Percentiles rank a stretch among this genome's conserved stretches.
These are phyloP conservation scores for Dromius quadrimaculatus DNA, from an alignment of 2,888 invertebrate species.

Conservation along the genomic window DNA sequence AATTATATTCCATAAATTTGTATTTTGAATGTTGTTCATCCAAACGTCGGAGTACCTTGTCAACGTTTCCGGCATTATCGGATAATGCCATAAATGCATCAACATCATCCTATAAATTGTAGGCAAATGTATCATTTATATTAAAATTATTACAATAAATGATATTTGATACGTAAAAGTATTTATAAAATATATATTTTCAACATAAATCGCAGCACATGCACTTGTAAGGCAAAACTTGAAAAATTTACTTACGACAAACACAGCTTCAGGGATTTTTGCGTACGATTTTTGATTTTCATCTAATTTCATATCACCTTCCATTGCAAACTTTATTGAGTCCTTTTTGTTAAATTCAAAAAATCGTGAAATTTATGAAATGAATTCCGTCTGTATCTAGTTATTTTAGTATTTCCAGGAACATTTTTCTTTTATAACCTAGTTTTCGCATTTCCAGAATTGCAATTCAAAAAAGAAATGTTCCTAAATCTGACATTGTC, in stretches of 20 bases:
- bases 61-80: conserved; percentile 86
- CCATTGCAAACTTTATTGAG: conserved; percentile 55
- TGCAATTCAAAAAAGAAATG: not conserved
- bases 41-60: conserved; percentile 85
- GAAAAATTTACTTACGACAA: conserved; percentile 77
- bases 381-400: conserved; percentile 10
- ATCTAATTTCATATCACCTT: conserved; percentile 51
- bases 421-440: not conserved
- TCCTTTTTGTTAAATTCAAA: conserved; percentile 39
- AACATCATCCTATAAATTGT: conserved; percentile 85
- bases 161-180: conserved; percentile 1
- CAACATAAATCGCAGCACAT: conserved; percentile 21
- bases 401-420: not conserved
- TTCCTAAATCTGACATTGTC: conserved; percentile 32
- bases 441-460: no score
- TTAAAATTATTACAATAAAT: conserved; percentile 51
- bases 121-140: conserved; percentile 48
- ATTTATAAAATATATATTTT: conserved; percentile 15
- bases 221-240: conserved; percentile 53
- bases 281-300: conserved; percentile 74
- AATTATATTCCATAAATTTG: conserved; percentile 96
- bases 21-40: conserved; percentile 97
- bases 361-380: conserved; percentile 32
- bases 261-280: conserved; percentile 89
- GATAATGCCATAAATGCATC: conserved; percentile 89